Percentiles rank a stretch among this genome's conserved stretches.
Conservation (phyloP, 2,113 vertebrate genomes). For the Coreoperca whiteheadi region DNA sequence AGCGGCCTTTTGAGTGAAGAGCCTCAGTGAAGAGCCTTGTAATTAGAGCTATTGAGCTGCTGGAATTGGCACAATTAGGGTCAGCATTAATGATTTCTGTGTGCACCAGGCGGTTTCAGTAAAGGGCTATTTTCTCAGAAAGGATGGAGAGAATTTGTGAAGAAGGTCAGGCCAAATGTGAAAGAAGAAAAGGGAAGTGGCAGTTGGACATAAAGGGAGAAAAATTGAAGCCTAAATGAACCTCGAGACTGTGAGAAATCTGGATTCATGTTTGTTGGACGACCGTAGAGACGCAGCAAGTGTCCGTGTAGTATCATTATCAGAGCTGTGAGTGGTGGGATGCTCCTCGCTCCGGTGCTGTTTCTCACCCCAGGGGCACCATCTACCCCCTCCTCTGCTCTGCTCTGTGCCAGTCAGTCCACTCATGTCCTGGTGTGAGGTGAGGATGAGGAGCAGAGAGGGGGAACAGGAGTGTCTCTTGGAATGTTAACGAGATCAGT, state of each 20-base stretch:
- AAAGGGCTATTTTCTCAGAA: conserved; percentile 81
- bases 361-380: conserved; percentile 12
- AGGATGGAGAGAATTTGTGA: conserved; percentile 70
- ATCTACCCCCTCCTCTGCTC: background rate
- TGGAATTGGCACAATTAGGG: conserved; percentile 93
- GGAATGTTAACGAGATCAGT: conserved; percentile 88
- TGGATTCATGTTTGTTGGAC: conserved; percentile 25
- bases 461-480: conserved; percentile 74
- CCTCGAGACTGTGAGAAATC: conserved; percentile 13
- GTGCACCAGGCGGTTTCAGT: conserved; percentile 86
- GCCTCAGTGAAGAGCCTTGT: conserved; percentile 86
- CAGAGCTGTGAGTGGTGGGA: conserved; percentile 39
- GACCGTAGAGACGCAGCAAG: conserved; percentile 14
- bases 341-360: background rate
- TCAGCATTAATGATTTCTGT: conserved; percentile 89
- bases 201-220: conserved; percentile 29
- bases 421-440: conserved; percentile 53
- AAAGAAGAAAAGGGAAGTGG: conserved; percentile 10
- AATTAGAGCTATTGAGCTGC: conserved; percentile 94
- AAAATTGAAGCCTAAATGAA: conserved; percentile 3
- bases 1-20: conserved; percentile 85
- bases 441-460: conserved; percentile 52
- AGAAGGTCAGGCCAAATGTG: conserved; percentile 38
- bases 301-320: conserved; percentile 26
- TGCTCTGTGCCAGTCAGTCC: conserved; percentile 57